Evolutionary conservation across 2,113 vertebrate genomes (phyloP), one percentile per base, ranked within the genome.

Genomic region (Cyprinus carpio): DNA sequence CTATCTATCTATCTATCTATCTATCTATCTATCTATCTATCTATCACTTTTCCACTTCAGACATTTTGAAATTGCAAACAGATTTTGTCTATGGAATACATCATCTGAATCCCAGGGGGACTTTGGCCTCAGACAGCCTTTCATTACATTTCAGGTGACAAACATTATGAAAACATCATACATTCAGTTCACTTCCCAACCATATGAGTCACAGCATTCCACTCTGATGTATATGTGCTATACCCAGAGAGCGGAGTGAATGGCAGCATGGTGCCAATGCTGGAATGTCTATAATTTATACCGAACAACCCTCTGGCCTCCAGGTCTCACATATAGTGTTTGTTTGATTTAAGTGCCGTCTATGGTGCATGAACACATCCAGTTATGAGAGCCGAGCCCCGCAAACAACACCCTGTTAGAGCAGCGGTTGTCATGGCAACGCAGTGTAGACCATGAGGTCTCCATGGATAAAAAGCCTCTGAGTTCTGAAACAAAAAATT

Each of bases 391-490:
- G 65, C 75, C 75, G 37, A 79, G 85, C 81, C 60, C 83, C 27
- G 12, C 82, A 89, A 84, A 86, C 80, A 84, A 67, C 72, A 76
- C 83, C 54, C 75, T 83, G 80, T 86, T 64, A 62, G 83, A 87
- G 76, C 85, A 46, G 64, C 20, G 79, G 87, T 91, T 89, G 74
- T 83, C 83, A 91, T 87, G 84, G 88, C 78, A 86, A 88, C 86
- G 7, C 23, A 69, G 83, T 79, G 83, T 83, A 83, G 83, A 76
- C 79, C 80, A 85, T 85, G 83, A 87, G 86, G 86, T 91, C 84
- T 91, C 82, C 40, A 34, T 43, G 76, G 84, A 88, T 40, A 29
- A 78, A 81, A 72, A 85, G 75, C 83, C 83, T 82, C 84, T 49
- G 88, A 85, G 85, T 49, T 84, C 86, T 82, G 84, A 56, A 83